A percentile compares a stretch with the other conserved stretches of the same genome.
phyloP scores from a whole-genome alignment of 2,113 vertebrate species.

The Cryptotis parvus region DNA sequence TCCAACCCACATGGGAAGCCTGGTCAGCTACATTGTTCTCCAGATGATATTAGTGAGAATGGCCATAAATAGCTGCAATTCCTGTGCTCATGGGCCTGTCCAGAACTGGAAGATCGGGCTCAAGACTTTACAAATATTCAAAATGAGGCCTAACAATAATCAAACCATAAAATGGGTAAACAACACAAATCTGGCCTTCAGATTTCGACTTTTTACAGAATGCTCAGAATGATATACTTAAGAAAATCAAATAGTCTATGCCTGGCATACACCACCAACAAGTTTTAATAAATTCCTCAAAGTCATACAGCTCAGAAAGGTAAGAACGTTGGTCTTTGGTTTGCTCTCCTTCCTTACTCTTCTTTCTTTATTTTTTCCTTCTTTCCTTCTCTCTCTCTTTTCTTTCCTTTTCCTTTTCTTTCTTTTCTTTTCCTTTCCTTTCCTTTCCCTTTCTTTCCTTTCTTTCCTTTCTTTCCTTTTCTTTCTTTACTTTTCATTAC shows the following conservation, averaged over 20 bases:
- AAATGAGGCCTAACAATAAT: background rate
- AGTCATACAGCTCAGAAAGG: conserved; percentile 9
- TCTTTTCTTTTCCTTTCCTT: too few relatives aligned
- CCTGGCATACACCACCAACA: background rate
- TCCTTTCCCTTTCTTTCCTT: too few relatives aligned
- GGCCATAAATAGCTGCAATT: background rate
- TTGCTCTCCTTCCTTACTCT: too few relatives aligned
- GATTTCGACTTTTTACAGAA: background rate
- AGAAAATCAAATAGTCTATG: background rate
- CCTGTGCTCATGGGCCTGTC: background rate
- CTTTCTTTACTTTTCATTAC: too few relatives aligned
- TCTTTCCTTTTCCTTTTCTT: too few relatives aligned
- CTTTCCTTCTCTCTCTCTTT: too few relatives aligned
- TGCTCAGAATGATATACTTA: background rate
- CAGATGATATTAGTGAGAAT: background rate
- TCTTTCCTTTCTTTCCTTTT: too few relatives aligned
- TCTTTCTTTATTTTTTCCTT: too few relatives aligned
- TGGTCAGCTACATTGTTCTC: background rate
- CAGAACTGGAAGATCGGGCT: background rate
- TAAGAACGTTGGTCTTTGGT: too few relatives aligned
- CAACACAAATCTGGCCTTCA: background rate
- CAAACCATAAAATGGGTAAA: background rate
- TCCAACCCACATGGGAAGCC: background rate
- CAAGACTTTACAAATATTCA: background rate
- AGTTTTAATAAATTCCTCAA: background rate